Evolutionary conservation across 2,888 invertebrate species (phyloP).

Genomic region (Erebia aethiops): DNA sequence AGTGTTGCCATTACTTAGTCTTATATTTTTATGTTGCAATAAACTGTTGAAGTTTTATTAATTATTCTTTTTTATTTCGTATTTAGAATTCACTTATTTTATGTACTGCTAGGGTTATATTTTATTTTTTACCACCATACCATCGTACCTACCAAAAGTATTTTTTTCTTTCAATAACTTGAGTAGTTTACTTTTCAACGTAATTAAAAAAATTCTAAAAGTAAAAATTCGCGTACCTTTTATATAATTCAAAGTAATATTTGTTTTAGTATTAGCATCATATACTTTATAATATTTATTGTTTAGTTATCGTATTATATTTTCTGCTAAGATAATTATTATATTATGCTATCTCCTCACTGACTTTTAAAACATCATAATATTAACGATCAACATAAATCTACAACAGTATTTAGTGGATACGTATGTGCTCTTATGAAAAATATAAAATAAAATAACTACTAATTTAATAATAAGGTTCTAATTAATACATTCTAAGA

Average conservation of each 20-base stretch:
- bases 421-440: background rate
- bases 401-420: background rate
- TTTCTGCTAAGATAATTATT: background rate
- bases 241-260: too few relatives aligned
- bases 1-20: conserved; percentile 39
- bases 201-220: too few relatives aligned
- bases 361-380: background rate
- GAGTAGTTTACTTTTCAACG: too few relatives aligned
- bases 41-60: conserved; percentile 26
- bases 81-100: too few relatives aligned
- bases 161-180: too few relatives aligned
- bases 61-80: conserved; percentile 9
- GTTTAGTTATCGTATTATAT: background rate
- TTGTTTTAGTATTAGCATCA: too few relatives aligned
- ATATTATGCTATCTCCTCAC: too few relatives aligned
- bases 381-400: too few relatives aligned
- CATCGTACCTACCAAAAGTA: too few relatives aligned
- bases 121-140: too few relatives aligned
- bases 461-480: background rate
- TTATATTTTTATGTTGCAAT: conserved; percentile 33
- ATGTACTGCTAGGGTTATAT: too few relatives aligned
- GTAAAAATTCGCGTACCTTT: too few relatives aligned
- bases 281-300: background rate
- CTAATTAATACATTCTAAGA: background rate
- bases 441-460: background rate